Percentiles rank a stretch among this genome's conserved stretches.
These are phyloP conservation scores for Tenthredo scrophulariae DNA, from an alignment of 2,888 invertebrate genomes.

Conservation along the genomic window DNA sequence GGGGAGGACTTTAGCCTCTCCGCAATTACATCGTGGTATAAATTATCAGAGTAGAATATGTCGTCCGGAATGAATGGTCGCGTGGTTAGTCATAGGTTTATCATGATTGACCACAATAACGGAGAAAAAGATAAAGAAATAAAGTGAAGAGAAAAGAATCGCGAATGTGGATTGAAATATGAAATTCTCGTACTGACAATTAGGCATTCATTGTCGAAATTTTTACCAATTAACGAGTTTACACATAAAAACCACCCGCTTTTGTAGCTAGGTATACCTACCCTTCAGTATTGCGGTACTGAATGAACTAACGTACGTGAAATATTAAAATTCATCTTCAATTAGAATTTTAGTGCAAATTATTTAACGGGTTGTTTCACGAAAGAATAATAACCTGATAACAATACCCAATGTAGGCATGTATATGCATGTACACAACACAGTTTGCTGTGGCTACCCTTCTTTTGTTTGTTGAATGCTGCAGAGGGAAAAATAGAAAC, in stretches of 20 bases:
- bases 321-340: constrained; percentile 43
- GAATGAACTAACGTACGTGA: background rate
- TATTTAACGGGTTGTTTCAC: constrained; percentile 24
- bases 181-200: background rate
- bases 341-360: constrained; percentile 38
- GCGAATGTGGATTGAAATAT: background rate
- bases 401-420: background rate
- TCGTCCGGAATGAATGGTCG: background rate
- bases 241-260: background rate
- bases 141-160: background rate
- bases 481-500: background rate
- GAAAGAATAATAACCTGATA: constrained; percentile 1
- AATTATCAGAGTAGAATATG: background rate
- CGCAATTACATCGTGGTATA: constrained; percentile 1
- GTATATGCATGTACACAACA: background rate
- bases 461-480: constrained; percentile 28
- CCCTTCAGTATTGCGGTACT: background rate
- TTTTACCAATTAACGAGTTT: constrained; percentile 16
- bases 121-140: background rate
- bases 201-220: constrained; percentile 6
- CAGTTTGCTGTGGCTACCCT: background rate
- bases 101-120: background rate
- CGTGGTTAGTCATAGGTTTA: constrained; percentile 16
- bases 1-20: constrained; percentile 12
- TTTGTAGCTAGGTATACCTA: background rate